Evolutionary conservation across 2,797 vertebrate genomes (phyloP), one percentile per base, ranked within the genome.

Genomic region (Percopsis omiscomaycus): DNA sequence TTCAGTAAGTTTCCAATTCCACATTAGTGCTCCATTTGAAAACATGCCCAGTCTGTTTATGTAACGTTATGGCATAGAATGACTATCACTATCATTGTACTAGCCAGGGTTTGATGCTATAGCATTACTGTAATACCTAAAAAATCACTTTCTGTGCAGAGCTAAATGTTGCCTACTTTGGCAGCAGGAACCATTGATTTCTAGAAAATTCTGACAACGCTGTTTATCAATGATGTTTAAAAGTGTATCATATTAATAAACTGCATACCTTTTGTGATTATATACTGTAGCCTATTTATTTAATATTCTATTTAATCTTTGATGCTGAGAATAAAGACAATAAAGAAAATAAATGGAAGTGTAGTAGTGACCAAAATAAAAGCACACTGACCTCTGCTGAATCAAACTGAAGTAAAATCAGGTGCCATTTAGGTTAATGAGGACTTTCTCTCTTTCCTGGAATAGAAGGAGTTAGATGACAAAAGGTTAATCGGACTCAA

Each of bases 401-500:
- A 54, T 55, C 53, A 49, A 44, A 64, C 66, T 77, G 77, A 76
- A 65, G 14, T 72, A 42, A 5, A 42, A 5, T 42, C 9, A 55
- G 60, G 12, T 62, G 64, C 48, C 68, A 73, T 86, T 83, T 70
- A 84, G 84, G 84, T 88, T 86, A 84, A 89, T 82, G 69, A 84
- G 78, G 65, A 74, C 54, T 86, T 82, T 81, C 68, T 64, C 64
- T 66, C 66, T 63, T 79, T 84, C 86, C 73, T 78, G 72, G 71
- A 86, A 86, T 63, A 73, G 75, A 73, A 71, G 42, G 22, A 64
- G 58, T 60, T 68, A 75, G 63, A 74, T 78, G 77, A 84, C 82
- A 73, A 56, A 11, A 69, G 81, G 83, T 87, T 88, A 90, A 88
- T 83, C 86, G 68, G 86, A 80, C 83, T 87, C 78, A 79, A 74